A percentile compares a stretch with the other conserved stretches of the same genome.
Evolutionary conservation across 2,797 vertebrate species (phyloP).

Genomic region (Tiaroga cobitis): DNA sequence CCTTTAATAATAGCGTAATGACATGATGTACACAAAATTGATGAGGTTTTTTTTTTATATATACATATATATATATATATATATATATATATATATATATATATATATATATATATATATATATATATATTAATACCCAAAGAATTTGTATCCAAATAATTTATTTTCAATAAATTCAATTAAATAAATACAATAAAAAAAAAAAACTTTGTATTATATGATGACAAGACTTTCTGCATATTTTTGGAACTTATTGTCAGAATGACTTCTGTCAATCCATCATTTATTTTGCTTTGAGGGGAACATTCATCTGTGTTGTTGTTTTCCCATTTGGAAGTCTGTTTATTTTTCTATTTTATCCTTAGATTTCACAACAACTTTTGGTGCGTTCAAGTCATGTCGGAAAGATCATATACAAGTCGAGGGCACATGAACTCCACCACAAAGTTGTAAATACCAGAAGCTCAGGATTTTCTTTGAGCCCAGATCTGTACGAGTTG

Average conservation of each 20-base stretch:
- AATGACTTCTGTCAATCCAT: background rate
- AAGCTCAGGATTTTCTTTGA: too few species aligned
- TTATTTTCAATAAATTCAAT: background rate
- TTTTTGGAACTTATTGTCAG: background rate
- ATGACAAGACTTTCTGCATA: background rate
- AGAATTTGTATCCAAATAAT: background rate
- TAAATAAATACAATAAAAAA: background rate
- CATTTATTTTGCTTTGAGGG: background rate
- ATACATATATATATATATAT: too few species aligned
- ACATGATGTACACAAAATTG: too few species aligned
- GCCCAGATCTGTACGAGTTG: too few species aligned
- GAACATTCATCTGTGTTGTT: background rate
- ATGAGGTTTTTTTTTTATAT: background rate
- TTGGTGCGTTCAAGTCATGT: too few species aligned
- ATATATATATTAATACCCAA: background rate
- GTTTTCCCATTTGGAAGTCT: background rate
- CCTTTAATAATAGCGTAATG: too few species aligned
- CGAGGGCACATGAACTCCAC: too few species aligned
- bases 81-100: too few species aligned
- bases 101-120: too few species aligned
- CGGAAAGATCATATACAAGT: too few species aligned
- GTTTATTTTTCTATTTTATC: background rate
- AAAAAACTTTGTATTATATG: too few species aligned
- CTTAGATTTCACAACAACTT: background rate
- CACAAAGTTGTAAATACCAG: too few species aligned